A percentile compares a stretch with the other conserved stretches of the same genome.
Conservation (phyloP, 1,140 invertebrate species). For the Semibalanus balanoides region DNA sequence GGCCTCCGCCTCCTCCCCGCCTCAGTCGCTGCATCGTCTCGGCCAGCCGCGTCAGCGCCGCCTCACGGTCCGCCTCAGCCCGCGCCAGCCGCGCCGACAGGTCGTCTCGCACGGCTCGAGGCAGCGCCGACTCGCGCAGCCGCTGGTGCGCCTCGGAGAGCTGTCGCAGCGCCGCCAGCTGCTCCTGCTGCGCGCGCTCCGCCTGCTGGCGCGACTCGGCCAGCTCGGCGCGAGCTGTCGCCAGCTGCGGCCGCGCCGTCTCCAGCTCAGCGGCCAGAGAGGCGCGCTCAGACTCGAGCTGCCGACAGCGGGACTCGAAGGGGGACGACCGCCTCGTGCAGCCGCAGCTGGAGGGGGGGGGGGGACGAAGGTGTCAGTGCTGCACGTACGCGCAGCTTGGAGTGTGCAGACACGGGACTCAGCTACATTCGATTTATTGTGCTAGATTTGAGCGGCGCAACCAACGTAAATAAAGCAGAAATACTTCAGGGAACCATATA, state of each 20-base stretch:
- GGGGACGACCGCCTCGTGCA: not conserved
- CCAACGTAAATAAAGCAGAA: no score
- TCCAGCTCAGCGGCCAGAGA: not conserved
- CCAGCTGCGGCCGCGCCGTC: not conserved
- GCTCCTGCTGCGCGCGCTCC: not conserved
- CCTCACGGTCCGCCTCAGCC: not conserved
- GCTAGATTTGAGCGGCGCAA: no score
- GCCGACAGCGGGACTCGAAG: not conserved
- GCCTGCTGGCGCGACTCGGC: not conserved
- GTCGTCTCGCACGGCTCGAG: not conserved
- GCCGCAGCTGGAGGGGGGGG: not conserved
- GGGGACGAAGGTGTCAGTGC: no score
- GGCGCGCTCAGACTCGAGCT: not conserved
- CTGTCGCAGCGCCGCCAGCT: not conserved
- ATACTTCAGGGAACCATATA: no score
- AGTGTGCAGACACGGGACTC: no score
- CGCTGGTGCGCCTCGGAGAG: not conserved
- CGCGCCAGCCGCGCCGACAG: not conserved
- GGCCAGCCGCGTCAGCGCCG: not conserved
- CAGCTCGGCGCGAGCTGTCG: not conserved
- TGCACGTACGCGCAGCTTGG: no score
- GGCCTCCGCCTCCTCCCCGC: not conserved
- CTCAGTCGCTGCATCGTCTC: not conserved
- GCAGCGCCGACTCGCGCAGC: slow-evolving; percentile 1
- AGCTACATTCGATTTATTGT: no score